Evolutionary conservation across 2,888 invertebrate genomes (phyloP).

Genomic region (Metopia argyrocephala): DNA sequence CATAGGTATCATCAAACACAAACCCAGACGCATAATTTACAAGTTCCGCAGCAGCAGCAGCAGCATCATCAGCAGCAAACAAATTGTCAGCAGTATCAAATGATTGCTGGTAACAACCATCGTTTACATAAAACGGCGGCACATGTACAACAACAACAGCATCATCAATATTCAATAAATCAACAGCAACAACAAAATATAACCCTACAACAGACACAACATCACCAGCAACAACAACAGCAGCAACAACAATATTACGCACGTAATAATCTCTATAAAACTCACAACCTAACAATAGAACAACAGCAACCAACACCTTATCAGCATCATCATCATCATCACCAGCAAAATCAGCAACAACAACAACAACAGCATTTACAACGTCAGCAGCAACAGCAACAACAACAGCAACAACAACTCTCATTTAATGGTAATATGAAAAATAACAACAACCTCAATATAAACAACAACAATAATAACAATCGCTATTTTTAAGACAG

Average conservation of each 20-base stretch:
- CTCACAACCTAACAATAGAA: slow-evolving; percentile 58
- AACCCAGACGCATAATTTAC: slow-evolving; percentile 60
- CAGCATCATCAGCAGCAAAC: slow-evolving; percentile 54
- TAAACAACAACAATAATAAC: slow-evolving; percentile 50
- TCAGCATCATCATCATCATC: slow-evolving; percentile 66
- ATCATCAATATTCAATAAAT: slow-evolving; percentile 52
- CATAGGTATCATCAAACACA: slow-evolving; percentile 50
- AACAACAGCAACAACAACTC: slow-evolving; percentile 60
- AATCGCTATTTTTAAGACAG: slow-evolving; percentile 62
- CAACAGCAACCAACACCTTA: slow-evolving; percentile 59
- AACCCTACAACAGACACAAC: slow-evolving; percentile 39
- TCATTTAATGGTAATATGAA: slow-evolving; percentile 61
- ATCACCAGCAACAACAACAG: slow-evolving; percentile 41
- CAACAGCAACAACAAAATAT: slow-evolving; percentile 24
- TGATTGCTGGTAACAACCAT: no score
- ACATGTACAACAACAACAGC: slow-evolving; percentile 68
- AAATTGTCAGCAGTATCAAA: slow-evolving; percentile 56
- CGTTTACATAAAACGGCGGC: slow-evolving; percentile 61
- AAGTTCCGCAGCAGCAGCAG: slow-evolving; percentile 64
- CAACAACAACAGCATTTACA: slow-evolving; percentile 53
- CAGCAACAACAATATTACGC: slow-evolving; percentile 46
- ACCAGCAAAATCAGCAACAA: slow-evolving; percentile 43
- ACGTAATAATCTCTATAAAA: slow-evolving; percentile 57
- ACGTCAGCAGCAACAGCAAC: slow-evolving; percentile 42
- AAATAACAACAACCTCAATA: slow-evolving; percentile 62